Base-by-base conservation (phyloP, 2,888 invertebrate genomes). In the Synergus umbraculus region DNA sequence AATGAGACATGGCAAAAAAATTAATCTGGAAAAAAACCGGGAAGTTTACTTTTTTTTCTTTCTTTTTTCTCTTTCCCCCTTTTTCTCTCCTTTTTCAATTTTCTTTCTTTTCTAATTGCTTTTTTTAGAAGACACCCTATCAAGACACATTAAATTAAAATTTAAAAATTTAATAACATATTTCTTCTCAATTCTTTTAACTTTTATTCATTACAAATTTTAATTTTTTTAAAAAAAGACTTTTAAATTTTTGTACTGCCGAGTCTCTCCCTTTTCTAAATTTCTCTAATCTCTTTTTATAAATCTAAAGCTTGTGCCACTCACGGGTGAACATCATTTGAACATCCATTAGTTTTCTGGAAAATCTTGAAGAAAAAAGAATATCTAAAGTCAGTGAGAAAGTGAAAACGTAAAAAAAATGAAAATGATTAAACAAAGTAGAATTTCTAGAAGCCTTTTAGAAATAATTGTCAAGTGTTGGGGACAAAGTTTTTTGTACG, bases 401-500 rank as follows among this genome's bases (percentile, higher is more conserved):
- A 54, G 54, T n/a, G 8, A 63, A 41, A 41, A 15, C 7, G n/a
- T 5, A 41, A 65, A n/a, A 64, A 41, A 41, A n/a, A 65, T 65
- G 10, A 65, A 37, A 41, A n/a, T 15, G 0, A 41, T 8, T 41
- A 15, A 65, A 65, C 29, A n/a, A 65, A 65, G 64, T 41, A 65
- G 22, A 65, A 65, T 37, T 41, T 22, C 9, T 65, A 65, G 5
- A 37, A 8, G 29, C 13, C 15, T 65, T 29, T 64, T 65, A 41
- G 41, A 65, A 65, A 65, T 37, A 65, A 15, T 37, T 37, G 0
- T 65, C 29, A 65, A 65, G 22, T 13, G 41, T 37, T 60, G 22
- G 12, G 4, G 15, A 65, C 5, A 64, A 15, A 69, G 54, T 60
- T 82, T 81, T 81, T 77, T 76, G 78, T 80, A 82, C 80, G 79